Evolutionary conservation across 2,113 vertebrate species (phyloP).

Genomic region (Barbus barbus): DNA sequence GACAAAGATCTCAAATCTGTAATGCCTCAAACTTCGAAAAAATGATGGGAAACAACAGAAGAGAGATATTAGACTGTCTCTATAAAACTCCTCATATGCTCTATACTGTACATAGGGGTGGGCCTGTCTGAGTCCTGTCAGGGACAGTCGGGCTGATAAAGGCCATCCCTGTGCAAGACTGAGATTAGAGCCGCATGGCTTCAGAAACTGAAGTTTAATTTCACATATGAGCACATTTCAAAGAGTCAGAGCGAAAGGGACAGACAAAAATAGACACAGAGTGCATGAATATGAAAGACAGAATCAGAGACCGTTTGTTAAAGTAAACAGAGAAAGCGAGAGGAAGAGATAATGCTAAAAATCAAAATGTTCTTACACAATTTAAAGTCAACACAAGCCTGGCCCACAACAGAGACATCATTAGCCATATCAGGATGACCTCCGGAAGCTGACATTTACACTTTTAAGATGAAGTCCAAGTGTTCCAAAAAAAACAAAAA

Average conservation of each 20-base stretch:
- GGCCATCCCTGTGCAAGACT: conserved; percentile 22
- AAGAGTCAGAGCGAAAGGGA: conserved; percentile 31
- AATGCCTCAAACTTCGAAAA: too few species aligned
- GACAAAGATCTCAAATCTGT: too few species aligned
- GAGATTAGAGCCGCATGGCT: conserved; percentile 46
- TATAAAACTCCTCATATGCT: background rate
- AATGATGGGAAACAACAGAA: background rate
- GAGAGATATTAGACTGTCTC: background rate
- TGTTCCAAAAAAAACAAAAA: background rate
- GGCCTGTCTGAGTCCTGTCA: conserved; percentile 32
- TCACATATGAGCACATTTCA: conserved; percentile 43
- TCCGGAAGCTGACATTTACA: background rate
- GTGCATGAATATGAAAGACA: conserved; percentile 15
- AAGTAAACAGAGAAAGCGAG: background rate
- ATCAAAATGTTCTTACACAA: background rate
- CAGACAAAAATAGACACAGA: conserved; percentile 40
- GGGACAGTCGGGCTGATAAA: conserved; percentile 17
- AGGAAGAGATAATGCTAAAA: background rate
- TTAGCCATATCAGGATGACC: background rate
- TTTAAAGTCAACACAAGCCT: background rate
- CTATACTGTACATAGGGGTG: conserved; percentile 45
- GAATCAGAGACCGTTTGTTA: conserved; percentile 4
- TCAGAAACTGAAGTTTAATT: conserved; percentile 51
- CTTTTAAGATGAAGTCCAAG: background rate
- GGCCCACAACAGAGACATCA: background rate